Evolutionary conservation across 2,797 vertebrate species (phyloP).

Genomic region (Saxicola maurus): DNA sequence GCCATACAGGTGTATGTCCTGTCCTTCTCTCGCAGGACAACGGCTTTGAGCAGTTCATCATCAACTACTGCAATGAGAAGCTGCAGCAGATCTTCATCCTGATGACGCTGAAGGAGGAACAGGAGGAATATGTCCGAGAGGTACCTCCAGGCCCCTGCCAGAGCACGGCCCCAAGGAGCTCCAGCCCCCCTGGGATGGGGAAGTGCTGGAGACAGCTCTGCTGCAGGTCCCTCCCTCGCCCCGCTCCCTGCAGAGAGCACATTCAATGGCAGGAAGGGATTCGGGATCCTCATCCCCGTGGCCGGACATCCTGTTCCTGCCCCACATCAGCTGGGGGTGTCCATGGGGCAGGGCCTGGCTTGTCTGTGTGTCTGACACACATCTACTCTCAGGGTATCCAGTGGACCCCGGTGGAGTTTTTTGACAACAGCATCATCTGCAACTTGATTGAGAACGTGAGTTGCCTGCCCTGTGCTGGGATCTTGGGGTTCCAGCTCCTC

Average conservation of each 20-base stretch:
- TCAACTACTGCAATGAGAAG: conserved; percentile 82
- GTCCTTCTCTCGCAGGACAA: conserved; percentile 57
- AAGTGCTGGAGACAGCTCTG: fast-evolving
- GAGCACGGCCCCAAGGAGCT: fast-evolving
- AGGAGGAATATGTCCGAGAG: conserved; percentile 77
- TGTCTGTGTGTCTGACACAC: not conserved
- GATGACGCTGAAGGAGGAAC: conserved; percentile 78
- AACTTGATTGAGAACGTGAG: conserved; percentile 78
- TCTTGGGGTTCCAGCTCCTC: not conserved
- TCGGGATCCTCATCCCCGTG: fast-evolving
- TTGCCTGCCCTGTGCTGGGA: not conserved
- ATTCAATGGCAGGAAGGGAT: conserved; percentile 53
- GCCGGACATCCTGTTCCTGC: not conserved
- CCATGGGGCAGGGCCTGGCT: fast-evolving
- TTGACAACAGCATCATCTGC: conserved; percentile 78
- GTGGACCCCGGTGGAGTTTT: conserved; percentile 73
- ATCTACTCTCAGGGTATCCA: conserved; percentile 67
- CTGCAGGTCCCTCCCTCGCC: fast-evolving
- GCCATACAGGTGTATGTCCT: not conserved
- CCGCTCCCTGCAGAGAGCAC: not conserved
- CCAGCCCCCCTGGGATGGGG: fast-evolving
- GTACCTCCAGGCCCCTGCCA: conserved; percentile 4
- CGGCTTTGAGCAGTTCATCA: conserved; percentile 80
- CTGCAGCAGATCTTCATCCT: conserved; percentile 80
- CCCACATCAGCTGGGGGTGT: not conserved